Percentiles rank a stretch among this genome's conserved stretches.
These are phyloP conservation scores for Thymelicus lineola DNA, from an alignment of 2,888 invertebrate genomes.

Conservation along the genomic window DNA sequence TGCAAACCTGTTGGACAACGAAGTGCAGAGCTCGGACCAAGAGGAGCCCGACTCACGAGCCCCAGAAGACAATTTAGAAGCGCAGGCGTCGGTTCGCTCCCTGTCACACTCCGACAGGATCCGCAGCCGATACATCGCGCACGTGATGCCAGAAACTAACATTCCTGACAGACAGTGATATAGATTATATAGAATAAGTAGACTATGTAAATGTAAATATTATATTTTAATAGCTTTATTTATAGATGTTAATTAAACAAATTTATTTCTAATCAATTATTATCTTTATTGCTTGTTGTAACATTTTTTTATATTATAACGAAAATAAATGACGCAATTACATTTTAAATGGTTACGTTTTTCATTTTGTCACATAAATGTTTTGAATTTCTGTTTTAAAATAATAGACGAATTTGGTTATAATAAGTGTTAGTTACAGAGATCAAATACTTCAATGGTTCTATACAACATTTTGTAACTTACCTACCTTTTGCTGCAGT, in stretches of 20 bases:
- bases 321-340: slow-evolving; percentile 31
- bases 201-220: slow-evolving; percentile 40
- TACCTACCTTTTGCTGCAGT: no score
- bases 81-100: slow-evolving; percentile 55
- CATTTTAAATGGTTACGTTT: slow-evolving; percentile 15
- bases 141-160: slow-evolving; percentile 74
- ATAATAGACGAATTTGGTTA: no score
- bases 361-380: slow-evolving; percentile 18
- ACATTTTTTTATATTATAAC: slow-evolving; percentile 13
- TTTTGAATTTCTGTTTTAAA: no score
- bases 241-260: slow-evolving; percentile 26
- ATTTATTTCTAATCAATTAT: slow-evolving; percentile 23
- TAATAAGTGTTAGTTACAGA: no score
- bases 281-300: slow-evolving; percentile 26
- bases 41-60: slow-evolving; percentile 64
- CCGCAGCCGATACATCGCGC: slow-evolving; percentile 77
- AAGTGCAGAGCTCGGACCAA: slow-evolving; percentile 63
- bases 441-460: no score
- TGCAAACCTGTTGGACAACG: slow-evolving; percentile 69
- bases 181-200: slow-evolving; percentile 26
- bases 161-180: slow-evolving; percentile 67
- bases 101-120: slow-evolving; percentile 75
- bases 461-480: no score
- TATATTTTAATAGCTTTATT: slow-evolving; percentile 22
- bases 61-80: slow-evolving; percentile 49